A percentile compares a stretch with the other conserved stretches of the same genome.
phyloP scores from a whole-genome alignment of 2,113 vertebrate species.

The Daboia siamensis region DNA sequence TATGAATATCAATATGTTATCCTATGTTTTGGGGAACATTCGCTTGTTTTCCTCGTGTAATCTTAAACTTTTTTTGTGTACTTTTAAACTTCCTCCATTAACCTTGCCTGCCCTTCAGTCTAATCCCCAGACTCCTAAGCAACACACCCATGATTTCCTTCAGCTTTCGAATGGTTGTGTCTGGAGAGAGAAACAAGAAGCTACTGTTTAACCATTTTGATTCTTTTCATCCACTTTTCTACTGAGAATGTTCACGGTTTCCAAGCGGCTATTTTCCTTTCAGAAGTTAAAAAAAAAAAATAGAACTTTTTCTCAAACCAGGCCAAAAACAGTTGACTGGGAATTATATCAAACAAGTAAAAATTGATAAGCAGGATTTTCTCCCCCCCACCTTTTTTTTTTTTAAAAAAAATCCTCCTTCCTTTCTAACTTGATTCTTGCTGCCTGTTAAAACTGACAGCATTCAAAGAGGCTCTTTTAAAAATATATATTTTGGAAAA shows the following conservation, averaged over 20 bases:
- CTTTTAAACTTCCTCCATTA: neutral
- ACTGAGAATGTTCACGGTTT: neutral
- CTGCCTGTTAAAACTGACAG: neutral
- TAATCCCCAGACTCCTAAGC: too few relatives aligned
- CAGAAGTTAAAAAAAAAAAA: neutral
- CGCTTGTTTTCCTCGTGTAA: neutral
- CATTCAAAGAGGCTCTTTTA: neutral
- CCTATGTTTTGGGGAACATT: neutral
- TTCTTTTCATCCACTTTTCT: neutral
- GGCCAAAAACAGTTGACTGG: neutral
- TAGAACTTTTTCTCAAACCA: neutral
- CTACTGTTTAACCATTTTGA: neutral
- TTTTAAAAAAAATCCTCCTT: neutral
- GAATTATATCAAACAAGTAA: neutral
- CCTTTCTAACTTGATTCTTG: neutral
- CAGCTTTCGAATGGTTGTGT: neutral
- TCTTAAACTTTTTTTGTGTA: neutral
- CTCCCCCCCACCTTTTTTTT: neutral
- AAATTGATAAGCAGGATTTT: neutral
- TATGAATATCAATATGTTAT: neutral
- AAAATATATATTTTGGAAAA: neutral
- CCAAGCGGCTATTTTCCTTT: neutral
- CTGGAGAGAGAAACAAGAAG: neutral
- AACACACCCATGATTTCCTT: neutral
- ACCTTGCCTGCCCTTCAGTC: neutral